Conservation (phyloP, 2,888 invertebrate species). For the Napeogenes inachia region DNA sequence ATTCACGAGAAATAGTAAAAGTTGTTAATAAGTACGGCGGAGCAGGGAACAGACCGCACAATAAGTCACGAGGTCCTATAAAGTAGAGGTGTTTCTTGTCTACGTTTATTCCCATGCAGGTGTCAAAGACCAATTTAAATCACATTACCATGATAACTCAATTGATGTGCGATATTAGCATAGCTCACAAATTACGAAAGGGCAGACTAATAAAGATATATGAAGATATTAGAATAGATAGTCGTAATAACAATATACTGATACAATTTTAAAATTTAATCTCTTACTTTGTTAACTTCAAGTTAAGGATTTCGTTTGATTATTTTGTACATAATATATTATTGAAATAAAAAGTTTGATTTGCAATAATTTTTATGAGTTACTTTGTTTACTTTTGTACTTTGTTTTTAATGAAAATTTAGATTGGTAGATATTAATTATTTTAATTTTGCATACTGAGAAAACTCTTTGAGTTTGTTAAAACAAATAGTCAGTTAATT, state of each 20-base stretch:
- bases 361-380: too few relatives aligned
- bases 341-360: not conserved
- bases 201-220: constrained; percentile 2
- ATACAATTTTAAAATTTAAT: too few relatives aligned
- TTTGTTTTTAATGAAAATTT: too few relatives aligned
- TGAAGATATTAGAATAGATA: not conserved
- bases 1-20: not conserved
- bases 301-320: too few relatives aligned
- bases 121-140: constrained; percentile 72
- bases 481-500: too few relatives aligned
- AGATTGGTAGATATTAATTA: too few relatives aligned
- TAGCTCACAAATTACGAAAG: constrained; percentile 23
- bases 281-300: too few relatives aligned
- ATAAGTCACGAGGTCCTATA: constrained; percentile 52
- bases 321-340: too few relatives aligned
- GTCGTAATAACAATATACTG: not conserved
- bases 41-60: constrained; percentile 36
- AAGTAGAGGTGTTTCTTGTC: constrained; percentile 37
- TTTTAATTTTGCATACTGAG: too few relatives aligned
- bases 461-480: too few relatives aligned
- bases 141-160: constrained; percentile 73
- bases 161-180: constrained; percentile 44
- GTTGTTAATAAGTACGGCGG: not conserved
- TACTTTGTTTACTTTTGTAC: too few relatives aligned
- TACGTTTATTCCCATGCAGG: constrained; percentile 53